Percentiles rank a stretch among this genome's conserved stretches.
Evolutionary conservation across 2,888 invertebrate species (phyloP).

Genomic region (Philereme transversata): DNA sequence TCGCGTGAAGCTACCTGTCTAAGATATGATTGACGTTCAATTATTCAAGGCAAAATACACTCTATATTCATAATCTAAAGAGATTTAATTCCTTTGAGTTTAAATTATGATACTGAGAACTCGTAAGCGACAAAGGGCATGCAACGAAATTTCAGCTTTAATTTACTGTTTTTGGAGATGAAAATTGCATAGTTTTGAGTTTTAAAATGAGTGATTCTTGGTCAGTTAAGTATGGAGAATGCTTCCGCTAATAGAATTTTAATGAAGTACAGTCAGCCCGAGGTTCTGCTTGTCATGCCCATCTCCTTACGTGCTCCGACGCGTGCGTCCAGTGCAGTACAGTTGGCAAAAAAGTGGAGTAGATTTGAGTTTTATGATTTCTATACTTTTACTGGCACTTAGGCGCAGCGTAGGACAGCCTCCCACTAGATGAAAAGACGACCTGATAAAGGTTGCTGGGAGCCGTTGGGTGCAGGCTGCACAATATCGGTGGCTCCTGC

Average conservation of each 20-base stretch:
- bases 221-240: slow-evolving; percentile 61
- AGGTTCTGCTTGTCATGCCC: slow-evolving; percentile 80
- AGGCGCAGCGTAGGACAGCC: too few relatives aligned
- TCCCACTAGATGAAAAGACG: too few relatives aligned
- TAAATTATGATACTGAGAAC: neutral
- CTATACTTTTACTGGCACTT: neutral
- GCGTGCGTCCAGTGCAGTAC: slow-evolving; percentile 60
- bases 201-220: slow-evolving; percentile 25
- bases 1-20: slow-evolving; percentile 60
- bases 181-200: slow-evolving; percentile 34
- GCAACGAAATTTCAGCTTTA: slow-evolving; percentile 33
- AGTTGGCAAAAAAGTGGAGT: slow-evolving; percentile 47
- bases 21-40: slow-evolving; percentile 48
- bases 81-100: slow-evolving; percentile 16
- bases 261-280: slow-evolving; percentile 81
- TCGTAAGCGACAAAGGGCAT: slow-evolving; percentile 20
- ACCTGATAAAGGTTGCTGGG: too few relatives aligned
- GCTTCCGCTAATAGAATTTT: slow-evolving; percentile 84
- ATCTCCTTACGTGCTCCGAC: slow-evolving; percentile 75
- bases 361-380: neutral
- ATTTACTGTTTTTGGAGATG: slow-evolving; percentile 2
- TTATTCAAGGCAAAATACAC: slow-evolving; percentile 40
- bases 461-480: too few relatives aligned
- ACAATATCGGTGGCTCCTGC: too few relatives aligned
- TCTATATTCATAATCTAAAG: slow-evolving; percentile 29